Conservation (phyloP, 2,888 invertebrate genomes). For the Pomacea canaliculata region DNA sequence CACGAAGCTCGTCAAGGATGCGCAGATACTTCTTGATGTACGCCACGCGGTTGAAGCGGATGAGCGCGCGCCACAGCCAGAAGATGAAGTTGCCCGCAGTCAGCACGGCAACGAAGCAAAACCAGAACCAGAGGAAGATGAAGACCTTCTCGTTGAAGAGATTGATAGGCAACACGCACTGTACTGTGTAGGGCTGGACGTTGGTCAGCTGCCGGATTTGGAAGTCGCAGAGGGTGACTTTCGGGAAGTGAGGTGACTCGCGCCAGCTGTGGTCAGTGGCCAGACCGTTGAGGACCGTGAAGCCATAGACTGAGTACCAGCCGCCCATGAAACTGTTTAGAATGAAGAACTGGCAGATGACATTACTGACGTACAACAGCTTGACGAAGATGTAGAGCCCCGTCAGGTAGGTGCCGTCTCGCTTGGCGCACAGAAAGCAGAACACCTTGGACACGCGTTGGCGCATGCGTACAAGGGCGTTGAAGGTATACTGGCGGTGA, state of each 20-base stretch:
- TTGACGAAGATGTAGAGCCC: conserved; percentile 61
- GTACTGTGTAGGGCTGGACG: conserved; percentile 59
- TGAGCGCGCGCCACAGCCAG: conserved; percentile 57
- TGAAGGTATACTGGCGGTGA: conserved; percentile 56
- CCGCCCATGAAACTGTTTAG: conserved; percentile 60
- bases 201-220: conserved; percentile 61
- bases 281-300: conserved; percentile 52
- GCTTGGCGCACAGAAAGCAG: conserved; percentile 56
- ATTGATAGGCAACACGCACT: conserved; percentile 64
- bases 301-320: conserved; percentile 58
- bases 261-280: conserved; percentile 48
- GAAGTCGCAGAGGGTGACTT: conserved; percentile 61
- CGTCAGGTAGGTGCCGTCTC: conserved; percentile 60
- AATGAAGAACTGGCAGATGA: conserved; percentile 59
- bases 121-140: conserved; percentile 67
- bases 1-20: conserved; percentile 53
- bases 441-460: conserved; percentile 52
- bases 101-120: conserved; percentile 53
- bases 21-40: conserved; percentile 61
- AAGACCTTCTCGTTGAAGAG: conserved; percentile 68
- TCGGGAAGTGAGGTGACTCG: conserved; percentile 57
- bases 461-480: conserved; percentile 52
- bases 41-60: conserved; percentile 50
- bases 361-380: conserved; percentile 54
- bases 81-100: conserved; percentile 57